These are phyloP conservation scores for Artemia sinica DNA, from an alignment of 2,888 invertebrate species.

Conservation along the genomic window DNA sequence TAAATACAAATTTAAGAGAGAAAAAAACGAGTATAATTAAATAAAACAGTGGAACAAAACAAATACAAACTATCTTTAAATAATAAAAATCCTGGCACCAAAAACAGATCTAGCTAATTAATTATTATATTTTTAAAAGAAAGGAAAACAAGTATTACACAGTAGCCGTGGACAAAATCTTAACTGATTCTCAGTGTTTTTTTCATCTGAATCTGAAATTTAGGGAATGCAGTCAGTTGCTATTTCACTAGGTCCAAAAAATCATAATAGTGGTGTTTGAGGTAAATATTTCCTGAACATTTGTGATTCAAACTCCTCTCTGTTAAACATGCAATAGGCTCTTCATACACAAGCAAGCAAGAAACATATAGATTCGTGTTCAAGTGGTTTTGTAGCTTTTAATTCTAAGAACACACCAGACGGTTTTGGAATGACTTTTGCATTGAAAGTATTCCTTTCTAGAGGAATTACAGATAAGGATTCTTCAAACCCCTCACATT, in stretches of 20 bases:
- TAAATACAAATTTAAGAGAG: too few species aligned
- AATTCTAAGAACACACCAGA: not conserved
- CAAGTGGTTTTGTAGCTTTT: constrained; percentile 16
- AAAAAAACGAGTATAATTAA: too few species aligned
- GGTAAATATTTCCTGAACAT: constrained; percentile 33
- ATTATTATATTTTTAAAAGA: not conserved
- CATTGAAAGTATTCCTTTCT: too few species aligned
- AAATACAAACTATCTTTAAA: too few species aligned
- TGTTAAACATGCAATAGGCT: constrained; percentile 29
- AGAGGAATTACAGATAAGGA: too few species aligned
- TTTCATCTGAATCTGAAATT: not conserved
- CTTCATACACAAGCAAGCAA: constrained; percentile 36
- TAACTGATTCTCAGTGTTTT: not conserved
- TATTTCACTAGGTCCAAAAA: constrained; percentile 36
- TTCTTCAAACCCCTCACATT: too few species aligned
- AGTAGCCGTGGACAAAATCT: not conserved
- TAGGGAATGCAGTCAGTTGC: constrained; percentile 29
- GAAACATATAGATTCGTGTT: constrained; percentile 29
- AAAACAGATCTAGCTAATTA: too few species aligned
- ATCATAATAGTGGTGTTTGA: constrained; percentile 33
- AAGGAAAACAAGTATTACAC: not conserved
- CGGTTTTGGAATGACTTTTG: too few species aligned
- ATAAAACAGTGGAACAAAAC: too few species aligned
- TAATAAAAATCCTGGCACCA: too few species aligned
- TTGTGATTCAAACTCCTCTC: constrained; percentile 31